Evolutionary conservation across 2,888 invertebrate genomes (phyloP).

Genomic region (Zygogramma bicolorata): DNA sequence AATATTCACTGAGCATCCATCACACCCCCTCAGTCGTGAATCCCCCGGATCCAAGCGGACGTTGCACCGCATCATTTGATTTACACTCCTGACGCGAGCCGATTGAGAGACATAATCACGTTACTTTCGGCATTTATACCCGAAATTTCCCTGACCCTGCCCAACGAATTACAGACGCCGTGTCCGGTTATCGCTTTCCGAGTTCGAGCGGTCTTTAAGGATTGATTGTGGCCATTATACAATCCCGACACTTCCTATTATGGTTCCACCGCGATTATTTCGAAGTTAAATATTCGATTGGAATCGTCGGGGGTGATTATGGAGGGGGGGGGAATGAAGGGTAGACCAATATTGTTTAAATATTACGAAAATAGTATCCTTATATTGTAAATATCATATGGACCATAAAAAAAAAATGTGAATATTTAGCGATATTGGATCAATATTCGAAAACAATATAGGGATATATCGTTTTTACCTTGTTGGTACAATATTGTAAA

Average conservation of each 20-base stretch:
- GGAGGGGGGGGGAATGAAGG: not conserved
- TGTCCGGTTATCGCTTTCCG: constrained; percentile 25
- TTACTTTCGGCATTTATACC: constrained; percentile 29
- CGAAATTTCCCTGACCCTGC: constrained; percentile 30
- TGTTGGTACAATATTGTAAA: no score
- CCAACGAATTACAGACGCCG: constrained; percentile 30
- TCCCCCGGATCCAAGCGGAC: not conserved
- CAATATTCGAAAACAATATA: no score
- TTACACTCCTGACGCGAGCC: constrained; percentile 18
- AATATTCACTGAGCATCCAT: not conserved
- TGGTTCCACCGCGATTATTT: constrained; percentile 14
- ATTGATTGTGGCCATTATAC: constrained; percentile 34
- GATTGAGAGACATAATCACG: constrained; percentile 31
- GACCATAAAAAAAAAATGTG: no score
- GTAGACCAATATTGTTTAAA: no score
- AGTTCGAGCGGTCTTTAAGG: constrained; percentile 23
- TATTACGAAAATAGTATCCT: no score
- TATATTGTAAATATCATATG: not conserved
- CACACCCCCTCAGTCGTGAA: not conserved
- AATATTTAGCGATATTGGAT: no score
- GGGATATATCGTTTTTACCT: no score
- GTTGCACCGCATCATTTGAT: constrained; percentile 18
- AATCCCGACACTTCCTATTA: constrained; percentile 27
- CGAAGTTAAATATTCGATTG: constrained; percentile 23
- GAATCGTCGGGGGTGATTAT: constrained; percentile 4